Percentiles rank a stretch among this genome's conserved stretches.
Conservation (phyloP, 1,140 invertebrate genomes). For the Tetramorium parvispinum region DNA sequence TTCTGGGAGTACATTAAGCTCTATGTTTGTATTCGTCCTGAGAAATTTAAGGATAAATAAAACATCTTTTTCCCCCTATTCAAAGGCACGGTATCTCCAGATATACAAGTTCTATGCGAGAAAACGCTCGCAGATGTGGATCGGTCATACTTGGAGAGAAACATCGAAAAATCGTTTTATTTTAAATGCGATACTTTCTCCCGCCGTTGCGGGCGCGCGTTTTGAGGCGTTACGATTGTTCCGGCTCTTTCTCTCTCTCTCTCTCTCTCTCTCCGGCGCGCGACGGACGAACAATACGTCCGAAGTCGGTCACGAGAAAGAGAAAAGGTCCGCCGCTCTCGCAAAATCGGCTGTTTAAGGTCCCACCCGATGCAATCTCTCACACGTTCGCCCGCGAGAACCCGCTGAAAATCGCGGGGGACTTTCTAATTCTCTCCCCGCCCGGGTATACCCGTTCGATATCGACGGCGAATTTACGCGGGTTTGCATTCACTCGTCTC, state of each 20-base stretch:
- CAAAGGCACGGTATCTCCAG: too few relatives aligned
- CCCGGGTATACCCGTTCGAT: neutral
- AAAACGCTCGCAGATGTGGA: neutral
- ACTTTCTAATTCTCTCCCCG: constrained; percentile 42
- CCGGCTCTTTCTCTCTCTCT: neutral
- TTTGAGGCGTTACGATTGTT: constrained; percentile 3
- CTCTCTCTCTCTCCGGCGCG: neutral
- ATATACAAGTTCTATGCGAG: too few relatives aligned
- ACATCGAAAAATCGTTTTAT: neutral
- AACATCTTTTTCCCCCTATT: too few relatives aligned
- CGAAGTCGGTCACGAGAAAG: constrained; percentile 42
- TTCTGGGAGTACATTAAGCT: too few relatives aligned
- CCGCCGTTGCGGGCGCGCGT: neutral
- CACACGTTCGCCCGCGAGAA: constrained; percentile 3
- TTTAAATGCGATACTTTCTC: constrained; percentile 12
- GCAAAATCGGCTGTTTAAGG: constrained; percentile 34
- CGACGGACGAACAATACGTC: constrained; percentile 9
- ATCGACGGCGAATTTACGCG: constrained; percentile 4
- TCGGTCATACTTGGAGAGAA: neutral
- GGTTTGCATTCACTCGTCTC: neutral
- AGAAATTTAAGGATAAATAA: too few relatives aligned
- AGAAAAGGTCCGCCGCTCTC: constrained; percentile 30
- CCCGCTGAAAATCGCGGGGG: constrained; percentile 24
- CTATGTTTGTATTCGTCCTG: too few relatives aligned
- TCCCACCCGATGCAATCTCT: constrained; percentile 30